Base-by-base conservation (phyloP, 2,888 invertebrate species). In the Phrixothrix hirtus region DNA sequence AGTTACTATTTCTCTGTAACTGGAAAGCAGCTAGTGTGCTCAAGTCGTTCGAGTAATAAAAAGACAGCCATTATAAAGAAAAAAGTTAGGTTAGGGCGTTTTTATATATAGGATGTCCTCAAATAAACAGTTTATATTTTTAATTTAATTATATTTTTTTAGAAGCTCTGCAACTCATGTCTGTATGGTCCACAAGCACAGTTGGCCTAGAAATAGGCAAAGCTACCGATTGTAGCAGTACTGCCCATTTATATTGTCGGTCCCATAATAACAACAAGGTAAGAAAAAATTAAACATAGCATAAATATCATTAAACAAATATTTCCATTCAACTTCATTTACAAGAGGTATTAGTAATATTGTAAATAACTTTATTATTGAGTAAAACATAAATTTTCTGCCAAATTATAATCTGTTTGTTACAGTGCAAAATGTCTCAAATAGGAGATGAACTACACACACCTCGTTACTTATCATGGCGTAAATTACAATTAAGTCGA, bases 401-500 rank as follows among this genome's bases (percentile, higher is more conserved):
- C n/a, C n/a, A n/a, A n/a, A n/a, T n/a, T n/a, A n/a, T n/a, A n/a
- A n/a, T n/a, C n/a, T n/a, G n/a, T 41, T 30, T 30, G 15, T 46
- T 51, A 5, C 27, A 51, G 51, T 41, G 12, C 34, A 88, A 83
- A 63, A 87, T 90, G 81, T 89, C 89, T 63, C 84, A 84, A 67
- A 81, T 85, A 2, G 87, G 84, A 13, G 90, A 90, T 72, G 86
- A 83, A 49, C 79, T 90, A 14, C 89, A 90, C 71, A 89, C 90
- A 7, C 88, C 90, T 11, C 87, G 88, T n/a, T 91, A 90, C 70
- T 78, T 91, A 38, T 92, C 92, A 30, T 92, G 92, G 92, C 81
- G 92, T 63, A 92, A 92, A 73, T 78, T 97, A 21, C 96, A 97
- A 74, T 83, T 99, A 45, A 95, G 95, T 72, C 83, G 95, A 59